Base-by-base conservation (phyloP, 2,888 invertebrate species). In the Thecophora atra region DNA sequence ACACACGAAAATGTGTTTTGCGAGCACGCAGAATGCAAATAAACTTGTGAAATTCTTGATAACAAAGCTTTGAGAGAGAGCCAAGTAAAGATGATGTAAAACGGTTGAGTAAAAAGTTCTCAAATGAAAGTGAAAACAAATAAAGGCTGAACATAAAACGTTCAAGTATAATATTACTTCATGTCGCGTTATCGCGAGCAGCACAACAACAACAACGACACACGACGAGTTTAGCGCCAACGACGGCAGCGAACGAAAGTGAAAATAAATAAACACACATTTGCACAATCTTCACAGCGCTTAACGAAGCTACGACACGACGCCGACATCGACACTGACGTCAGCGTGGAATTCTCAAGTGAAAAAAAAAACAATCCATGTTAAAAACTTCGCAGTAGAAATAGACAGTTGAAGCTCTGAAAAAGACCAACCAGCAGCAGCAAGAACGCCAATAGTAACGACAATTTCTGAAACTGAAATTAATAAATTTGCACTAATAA, bases 191-290 rank as follows among this genome's bases (percentile, higher is more conserved):
- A 58, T 58, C 51, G 70, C 56, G 68, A 42, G 47, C 24, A 30
- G 30, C 26, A 8, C 7, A 24, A 26, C 58, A 26, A 24, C 58
- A 58, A 58, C 54, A 54, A 19, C 67, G 30, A 26, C 54, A n/a
- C 5, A 26, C 58, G n/a, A 44, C 13, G 19, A 4, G 42, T n/a
- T n/a, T n/a, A 64, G 44, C 64, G 21, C 24, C 64, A 21, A 47
- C 47, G 13, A 19, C 70, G 42, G 37, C 62, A 37, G 52, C 70
- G 28, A 70, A 56, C 56, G 65, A 71, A 71, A 71, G 65, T 71
- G 71, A 71, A 71, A 65, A 54, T 64, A 24, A 63, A 60, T 42
- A 63, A 37, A 37, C 37, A 37, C 6, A 37, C 37, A 37, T 8
- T 6, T 8, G 8, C 30, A 30, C 37, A 37, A 8, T 37, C 6